Percentiles rank a stretch among this genome's conserved stretches.
phyloP scores from a whole-genome alignment of 2,888 invertebrate genomes.

The Ormyrus pomaceus region DNA sequence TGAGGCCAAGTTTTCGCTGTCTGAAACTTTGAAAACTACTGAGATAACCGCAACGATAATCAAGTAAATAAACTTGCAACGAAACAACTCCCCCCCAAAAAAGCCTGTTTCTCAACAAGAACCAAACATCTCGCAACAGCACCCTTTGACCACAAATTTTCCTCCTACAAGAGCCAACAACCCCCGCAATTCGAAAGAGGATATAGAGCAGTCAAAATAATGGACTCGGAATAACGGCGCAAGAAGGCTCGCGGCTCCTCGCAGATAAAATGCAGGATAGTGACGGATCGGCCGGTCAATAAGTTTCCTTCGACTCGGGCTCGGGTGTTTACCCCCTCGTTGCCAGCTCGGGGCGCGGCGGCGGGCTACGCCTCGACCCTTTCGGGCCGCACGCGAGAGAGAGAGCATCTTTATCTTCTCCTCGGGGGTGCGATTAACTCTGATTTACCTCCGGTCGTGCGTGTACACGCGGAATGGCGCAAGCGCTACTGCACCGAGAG shows the following conservation, averaged over 20 bases:
- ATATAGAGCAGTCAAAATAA: background rate
- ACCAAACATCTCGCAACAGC: no score
- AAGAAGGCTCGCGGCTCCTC: background rate
- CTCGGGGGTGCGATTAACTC: slow-evolving; percentile 56
- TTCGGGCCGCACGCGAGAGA: slow-evolving; percentile 22
- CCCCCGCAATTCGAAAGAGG: no score
- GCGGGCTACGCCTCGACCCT: slow-evolving; percentile 13
- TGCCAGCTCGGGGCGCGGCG: slow-evolving; percentile 10
- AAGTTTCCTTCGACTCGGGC: slow-evolving; percentile 40
- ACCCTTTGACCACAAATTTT: no score
- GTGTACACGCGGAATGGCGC: background rate
- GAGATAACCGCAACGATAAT: no score
- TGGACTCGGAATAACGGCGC: background rate
- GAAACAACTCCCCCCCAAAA: no score
- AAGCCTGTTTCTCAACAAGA: no score
- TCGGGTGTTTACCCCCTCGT: slow-evolving; percentile 1
- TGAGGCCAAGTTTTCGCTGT: no score
- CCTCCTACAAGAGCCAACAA: no score
- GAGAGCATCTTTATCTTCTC: slow-evolving; percentile 57
- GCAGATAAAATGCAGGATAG: background rate
- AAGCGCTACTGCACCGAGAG: background rate
- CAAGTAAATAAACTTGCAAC: no score
- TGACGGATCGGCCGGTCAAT: slow-evolving; percentile 19
- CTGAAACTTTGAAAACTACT: no score
- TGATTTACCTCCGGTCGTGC: slow-evolving; percentile 50